A percentile compares a stretch with the other conserved stretches of the same genome.
Evolutionary conservation across 2,797 vertebrate genomes (phyloP).

Genomic region (Neosalanx taihuensis): DNA sequence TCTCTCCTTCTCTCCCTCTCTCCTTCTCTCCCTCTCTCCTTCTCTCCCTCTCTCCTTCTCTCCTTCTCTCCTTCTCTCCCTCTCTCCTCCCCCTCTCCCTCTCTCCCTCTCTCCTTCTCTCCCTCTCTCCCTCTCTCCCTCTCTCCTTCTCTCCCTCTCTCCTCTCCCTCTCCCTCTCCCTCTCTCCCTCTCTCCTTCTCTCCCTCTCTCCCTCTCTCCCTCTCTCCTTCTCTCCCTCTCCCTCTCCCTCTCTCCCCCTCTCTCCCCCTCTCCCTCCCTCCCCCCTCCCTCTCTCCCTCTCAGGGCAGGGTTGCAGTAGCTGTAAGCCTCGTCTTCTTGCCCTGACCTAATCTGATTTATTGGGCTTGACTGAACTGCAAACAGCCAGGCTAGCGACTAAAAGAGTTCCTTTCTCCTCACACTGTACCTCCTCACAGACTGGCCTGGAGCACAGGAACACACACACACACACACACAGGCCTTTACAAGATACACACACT

Average conservation of each 20-base stretch:
- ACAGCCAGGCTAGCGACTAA: slow-evolving; percentile 43
- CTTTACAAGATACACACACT: no score
- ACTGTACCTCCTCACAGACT: not conserved
- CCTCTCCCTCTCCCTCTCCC: no score
- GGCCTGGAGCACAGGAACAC: slow-evolving; percentile 13
- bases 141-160: no score
- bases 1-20: not conserved
- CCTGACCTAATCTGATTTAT: slow-evolving; percentile 59
- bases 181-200: not conserved
- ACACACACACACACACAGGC: not conserved
- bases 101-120: no score
- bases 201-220: not conserved
- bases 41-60: not conserved
- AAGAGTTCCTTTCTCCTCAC: slow-evolving; percentile 48
- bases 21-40: not conserved
- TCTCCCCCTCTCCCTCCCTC: not conserved
- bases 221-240: not conserved
- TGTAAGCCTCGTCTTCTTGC: slow-evolving; percentile 27
- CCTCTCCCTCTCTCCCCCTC: no score
- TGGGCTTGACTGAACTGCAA: slow-evolving; percentile 55
- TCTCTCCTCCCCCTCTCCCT: no score
- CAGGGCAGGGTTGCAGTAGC: not conserved
- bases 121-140: no score
- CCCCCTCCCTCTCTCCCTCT: no score
- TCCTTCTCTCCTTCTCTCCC: not conserved